phyloP scores from a whole-genome alignment of 2,888 invertebrate species.

The Vanessa cardui region DNA sequence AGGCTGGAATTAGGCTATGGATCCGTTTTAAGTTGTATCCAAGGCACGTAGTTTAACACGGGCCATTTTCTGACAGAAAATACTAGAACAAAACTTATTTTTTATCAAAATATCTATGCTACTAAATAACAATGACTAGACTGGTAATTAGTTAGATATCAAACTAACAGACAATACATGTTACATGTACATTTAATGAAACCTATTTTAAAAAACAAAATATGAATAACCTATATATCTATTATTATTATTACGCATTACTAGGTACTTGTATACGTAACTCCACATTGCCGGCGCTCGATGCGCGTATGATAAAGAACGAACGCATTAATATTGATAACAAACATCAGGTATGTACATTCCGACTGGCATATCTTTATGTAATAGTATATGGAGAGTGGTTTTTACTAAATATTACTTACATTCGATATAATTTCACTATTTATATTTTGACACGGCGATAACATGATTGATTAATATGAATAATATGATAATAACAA shows the following conservation, averaged over 20 bases:
- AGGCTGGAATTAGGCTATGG: too few species aligned
- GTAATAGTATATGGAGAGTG: conserved; percentile 5
- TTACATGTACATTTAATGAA: not conserved
- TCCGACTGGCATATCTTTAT: conserved; percentile 6
- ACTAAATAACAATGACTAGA: too few species aligned
- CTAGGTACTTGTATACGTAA: conserved; percentile 19
- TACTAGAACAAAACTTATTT: too few species aligned
- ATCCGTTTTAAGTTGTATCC: too few species aligned
- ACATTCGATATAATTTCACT: not conserved
- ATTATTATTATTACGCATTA: not conserved
- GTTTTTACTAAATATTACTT: not conserved
- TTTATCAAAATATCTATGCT: too few species aligned
- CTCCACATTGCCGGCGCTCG: conserved; percentile 26
- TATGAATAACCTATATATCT: not conserved
- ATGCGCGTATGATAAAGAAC: conserved; percentile 30
- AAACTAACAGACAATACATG: too few species aligned
- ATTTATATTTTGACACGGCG: not conserved
- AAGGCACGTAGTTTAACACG: too few species aligned
- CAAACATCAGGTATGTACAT: conserved; percentile 11
- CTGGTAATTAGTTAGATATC: too few species aligned
- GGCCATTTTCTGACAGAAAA: too few species aligned
- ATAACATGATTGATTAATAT: not conserved
- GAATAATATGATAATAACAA: too few species aligned
- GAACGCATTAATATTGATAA: conserved; percentile 41
- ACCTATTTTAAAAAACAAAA: not conserved